Evolutionary conservation across 2,797 vertebrate genomes (phyloP).

Genomic region (Siniperca obscura): DNA sequence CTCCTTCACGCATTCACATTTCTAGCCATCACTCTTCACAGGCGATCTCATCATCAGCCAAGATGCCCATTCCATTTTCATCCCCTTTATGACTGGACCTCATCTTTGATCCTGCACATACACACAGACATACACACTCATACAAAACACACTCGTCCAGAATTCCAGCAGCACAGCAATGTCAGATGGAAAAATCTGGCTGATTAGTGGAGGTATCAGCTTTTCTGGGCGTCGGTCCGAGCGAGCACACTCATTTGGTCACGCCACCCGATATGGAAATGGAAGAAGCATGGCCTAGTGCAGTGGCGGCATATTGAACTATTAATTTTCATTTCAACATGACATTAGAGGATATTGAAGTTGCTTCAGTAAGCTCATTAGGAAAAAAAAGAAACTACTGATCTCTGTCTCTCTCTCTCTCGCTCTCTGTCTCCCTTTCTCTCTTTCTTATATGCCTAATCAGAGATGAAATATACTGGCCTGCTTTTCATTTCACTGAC

Average conservation of each 20-base stretch:
- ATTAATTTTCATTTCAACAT: slow-evolving; percentile 89
- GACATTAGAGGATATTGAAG: slow-evolving; percentile 87
- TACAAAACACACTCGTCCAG: slow-evolving; percentile 40
- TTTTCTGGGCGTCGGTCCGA: slow-evolving; percentile 77
- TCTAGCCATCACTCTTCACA: slow-evolving; percentile 50
- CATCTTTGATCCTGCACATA: slow-evolving; percentile 59
- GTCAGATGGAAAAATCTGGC: slow-evolving; percentile 82
- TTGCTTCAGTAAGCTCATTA: slow-evolving; percentile 85
- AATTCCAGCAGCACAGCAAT: slow-evolving; percentile 56
- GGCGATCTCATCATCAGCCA: slow-evolving; percentile 55
- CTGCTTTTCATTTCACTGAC: slow-evolving; percentile 77
- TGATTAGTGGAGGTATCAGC: slow-evolving; percentile 84
- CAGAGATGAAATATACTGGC: slow-evolving; percentile 74
- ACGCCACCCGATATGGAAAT: slow-evolving; percentile 87
- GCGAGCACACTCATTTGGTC: slow-evolving; percentile 84
- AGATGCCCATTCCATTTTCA: slow-evolving; percentile 64
- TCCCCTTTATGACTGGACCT: slow-evolving; percentile 60
- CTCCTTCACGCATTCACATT: slow-evolving; percentile 43
- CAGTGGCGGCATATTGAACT: slow-evolving; percentile 80
- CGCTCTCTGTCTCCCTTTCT: slow-evolving; percentile 35
- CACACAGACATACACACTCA: slow-evolving; percentile 31
- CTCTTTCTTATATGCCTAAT: slow-evolving; percentile 66
- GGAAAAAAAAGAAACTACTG: slow-evolving; percentile 63
- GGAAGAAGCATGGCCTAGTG: slow-evolving; percentile 80
- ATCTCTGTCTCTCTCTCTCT: slow-evolving; percentile 55